A percentile compares a stretch with the other conserved stretches of the same genome.
Conservation (phyloP, 2,797 vertebrate genomes). For the Siniperca obscura region DNA sequence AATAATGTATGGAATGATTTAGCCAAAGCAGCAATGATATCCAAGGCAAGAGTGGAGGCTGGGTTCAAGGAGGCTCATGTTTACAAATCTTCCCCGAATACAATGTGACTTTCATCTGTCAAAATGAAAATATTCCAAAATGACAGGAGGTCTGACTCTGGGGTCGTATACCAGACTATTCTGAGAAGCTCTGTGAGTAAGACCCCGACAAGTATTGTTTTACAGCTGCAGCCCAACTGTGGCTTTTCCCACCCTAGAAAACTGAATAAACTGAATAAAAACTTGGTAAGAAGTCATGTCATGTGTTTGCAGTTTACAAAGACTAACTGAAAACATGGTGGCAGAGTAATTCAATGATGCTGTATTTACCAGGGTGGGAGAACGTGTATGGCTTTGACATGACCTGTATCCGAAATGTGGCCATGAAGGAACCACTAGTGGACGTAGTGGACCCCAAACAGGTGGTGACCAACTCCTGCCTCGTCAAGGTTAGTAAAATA, state of each 20-base stretch:
- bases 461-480: constrained; percentile 97
- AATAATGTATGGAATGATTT: constrained; percentile 68
- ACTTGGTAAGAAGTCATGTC: background rate
- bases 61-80: constrained; percentile 39
- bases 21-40: constrained; percentile 18
- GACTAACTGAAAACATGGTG: background rate
- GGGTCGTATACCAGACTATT: constrained; percentile 5
- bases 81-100: constrained; percentile 36
- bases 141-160: constrained; percentile 2
- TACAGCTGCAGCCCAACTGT: constrained; percentile 1
- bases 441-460: constrained; percentile 98
- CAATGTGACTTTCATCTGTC: constrained; percentile 47
- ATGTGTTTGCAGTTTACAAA: constrained; percentile 11
- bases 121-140: constrained; percentile 35
- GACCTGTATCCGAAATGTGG: constrained; percentile 98
- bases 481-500: constrained; percentile 92
- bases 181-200: background rate
- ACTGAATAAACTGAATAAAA: background rate
- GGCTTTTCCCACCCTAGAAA: background rate
- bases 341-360: background rate
- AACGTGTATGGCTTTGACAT: constrained; percentile 99
- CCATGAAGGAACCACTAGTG: constrained; percentile 97
- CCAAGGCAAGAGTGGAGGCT: constrained; percentile 7
- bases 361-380: constrained; percentile 93
- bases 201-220: background rate